These are phyloP conservation scores for Amphipyra berbera DNA, from an alignment of 2,888 invertebrate genomes.

Conservation along the genomic window DNA sequence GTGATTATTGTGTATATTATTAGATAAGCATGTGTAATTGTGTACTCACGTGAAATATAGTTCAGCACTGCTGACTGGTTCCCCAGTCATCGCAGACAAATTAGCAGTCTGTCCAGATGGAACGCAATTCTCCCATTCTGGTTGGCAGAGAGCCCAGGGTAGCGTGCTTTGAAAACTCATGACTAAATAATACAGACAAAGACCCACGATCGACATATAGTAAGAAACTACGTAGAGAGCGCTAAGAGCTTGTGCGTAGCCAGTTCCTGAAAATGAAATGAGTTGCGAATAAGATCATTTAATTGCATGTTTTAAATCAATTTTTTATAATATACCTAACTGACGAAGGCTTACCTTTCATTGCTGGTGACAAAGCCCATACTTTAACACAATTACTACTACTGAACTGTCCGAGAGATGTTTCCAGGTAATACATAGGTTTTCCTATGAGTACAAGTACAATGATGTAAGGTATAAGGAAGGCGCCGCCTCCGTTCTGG, in stretches of 20 bases:
- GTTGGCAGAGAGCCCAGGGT: slow-evolving; percentile 93
- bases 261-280: slow-evolving; percentile 89
- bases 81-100: slow-evolving; percentile 53
- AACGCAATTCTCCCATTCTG: slow-evolving; percentile 88
- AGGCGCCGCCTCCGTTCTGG: slow-evolving; percentile 93
- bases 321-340: slow-evolving; percentile 4
- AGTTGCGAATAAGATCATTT: not conserved
- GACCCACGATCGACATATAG: slow-evolving; percentile 93
- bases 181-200: slow-evolving; percentile 93
- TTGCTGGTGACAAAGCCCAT: slow-evolving; percentile 91
- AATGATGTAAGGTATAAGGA: slow-evolving; percentile 93
- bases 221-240: slow-evolving; percentile 92
- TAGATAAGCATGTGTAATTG: too few species aligned
- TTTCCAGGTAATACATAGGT: slow-evolving; percentile 96
- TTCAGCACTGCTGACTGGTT: slow-evolving; percentile 88
- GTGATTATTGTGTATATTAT: too few species aligned
- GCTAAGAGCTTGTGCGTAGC: slow-evolving; percentile 92
- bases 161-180: slow-evolving; percentile 92
- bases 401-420: slow-evolving; percentile 95
- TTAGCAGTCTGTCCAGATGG: slow-evolving; percentile 76
- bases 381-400: slow-evolving; percentile 94
- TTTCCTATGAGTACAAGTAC: slow-evolving; percentile 93
- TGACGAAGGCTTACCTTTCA: slow-evolving; percentile 91
- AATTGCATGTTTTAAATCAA: not conserved
- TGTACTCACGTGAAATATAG: slow-evolving; percentile 89